These are phyloP conservation scores for Tetrax tetrax DNA, from an alignment of 2,113 vertebrate species.

Conservation along the genomic window DNA sequence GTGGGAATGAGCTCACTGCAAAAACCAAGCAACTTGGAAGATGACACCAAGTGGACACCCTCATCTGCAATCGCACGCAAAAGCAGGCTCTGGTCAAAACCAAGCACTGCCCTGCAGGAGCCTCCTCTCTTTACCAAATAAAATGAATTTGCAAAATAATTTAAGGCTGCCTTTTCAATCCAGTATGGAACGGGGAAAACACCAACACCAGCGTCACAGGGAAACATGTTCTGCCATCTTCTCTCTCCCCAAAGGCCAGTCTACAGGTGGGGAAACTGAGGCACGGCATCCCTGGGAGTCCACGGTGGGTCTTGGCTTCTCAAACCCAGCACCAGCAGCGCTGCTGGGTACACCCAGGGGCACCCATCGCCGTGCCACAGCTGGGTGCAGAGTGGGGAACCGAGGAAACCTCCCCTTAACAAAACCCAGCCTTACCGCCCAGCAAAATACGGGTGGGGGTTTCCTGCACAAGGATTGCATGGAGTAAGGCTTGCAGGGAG, in stretches of 20 bases:
- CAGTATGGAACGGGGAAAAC: not conserved
- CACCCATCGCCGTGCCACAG: fast-evolving
- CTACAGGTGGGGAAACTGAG: not conserved
- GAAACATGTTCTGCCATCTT: not conserved
- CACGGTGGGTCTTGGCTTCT: fast-evolving
- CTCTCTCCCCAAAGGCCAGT: not conserved
- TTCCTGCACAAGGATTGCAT: not conserved
- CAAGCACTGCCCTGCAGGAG: not conserved
- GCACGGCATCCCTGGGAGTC: not conserved
- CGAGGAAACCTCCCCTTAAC: not conserved
- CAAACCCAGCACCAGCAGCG: not conserved
- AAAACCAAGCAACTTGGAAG: not conserved
- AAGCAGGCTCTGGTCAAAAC: not conserved
- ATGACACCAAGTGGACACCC: not conserved
- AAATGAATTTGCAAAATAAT: not conserved
- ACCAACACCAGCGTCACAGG: fast-evolving
- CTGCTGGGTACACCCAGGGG: not conserved
- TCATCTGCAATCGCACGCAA: fast-evolving
- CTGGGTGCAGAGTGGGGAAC: not conserved
- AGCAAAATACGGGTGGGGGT: fast-evolving
- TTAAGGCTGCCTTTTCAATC: not conserved
- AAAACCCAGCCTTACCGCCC: not conserved
- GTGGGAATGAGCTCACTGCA: not conserved
- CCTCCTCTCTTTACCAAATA: not conserved
- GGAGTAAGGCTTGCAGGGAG: not conserved